Evolutionary conservation across 2,113 vertebrate genomes (phyloP).

Genomic region (Brachypodius melanocephalos): DNA sequence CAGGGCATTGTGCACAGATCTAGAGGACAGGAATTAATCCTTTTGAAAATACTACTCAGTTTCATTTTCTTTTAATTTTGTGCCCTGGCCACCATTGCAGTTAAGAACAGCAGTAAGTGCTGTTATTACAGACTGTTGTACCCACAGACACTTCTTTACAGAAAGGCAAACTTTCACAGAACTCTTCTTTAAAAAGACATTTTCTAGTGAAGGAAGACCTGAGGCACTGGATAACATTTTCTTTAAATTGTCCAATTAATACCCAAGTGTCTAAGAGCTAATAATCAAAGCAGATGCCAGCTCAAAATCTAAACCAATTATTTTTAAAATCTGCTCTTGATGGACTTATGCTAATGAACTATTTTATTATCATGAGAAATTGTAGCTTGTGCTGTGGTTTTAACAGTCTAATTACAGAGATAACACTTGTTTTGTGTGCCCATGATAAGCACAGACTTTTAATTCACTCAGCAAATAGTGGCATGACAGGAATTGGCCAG

Average conservation of each 20-base stretch:
- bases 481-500: neutral
- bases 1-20: neutral
- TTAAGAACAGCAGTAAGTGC: neutral
- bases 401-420: conserved; percentile 32
- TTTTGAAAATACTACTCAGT: neutral
- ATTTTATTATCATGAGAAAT: conserved; percentile 2
- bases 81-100: neutral
- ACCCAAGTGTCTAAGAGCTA: conserved; percentile 6
- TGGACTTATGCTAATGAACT: conserved; percentile 38
- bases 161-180: neutral
- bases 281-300: conserved; percentile 38
- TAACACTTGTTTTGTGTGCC: conserved; percentile 12
- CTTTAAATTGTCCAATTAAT: conserved; percentile 47
- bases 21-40: neutral
- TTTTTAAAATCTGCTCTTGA: conserved; percentile 40
- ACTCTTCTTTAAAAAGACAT: neutral
- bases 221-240: neutral
- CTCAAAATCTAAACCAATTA: conserved; percentile 51
- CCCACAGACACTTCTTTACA: neutral
- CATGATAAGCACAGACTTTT: neutral
- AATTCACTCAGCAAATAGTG: neutral
- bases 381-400: conserved; percentile 2
- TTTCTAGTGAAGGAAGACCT: neutral
- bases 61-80: neutral
- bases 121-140: neutral